Percentiles rank a stretch among this genome's conserved stretches.
Evolutionary conservation across 2,888 invertebrate genomes (phyloP).

Genomic region (Eupithecia exiguata): DNA sequence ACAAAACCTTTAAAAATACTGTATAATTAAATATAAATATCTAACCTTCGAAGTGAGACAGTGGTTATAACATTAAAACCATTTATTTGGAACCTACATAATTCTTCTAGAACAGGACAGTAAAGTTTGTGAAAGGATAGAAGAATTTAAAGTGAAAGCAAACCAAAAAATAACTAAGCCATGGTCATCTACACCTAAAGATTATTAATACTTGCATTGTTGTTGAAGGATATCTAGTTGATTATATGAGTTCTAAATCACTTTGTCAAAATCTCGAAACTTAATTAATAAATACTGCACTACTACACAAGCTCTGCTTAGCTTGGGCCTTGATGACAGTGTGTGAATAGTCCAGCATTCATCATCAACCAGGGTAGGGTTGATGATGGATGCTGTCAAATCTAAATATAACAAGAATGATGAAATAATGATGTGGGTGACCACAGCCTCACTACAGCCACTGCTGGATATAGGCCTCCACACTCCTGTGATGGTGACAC

Average conservation of each 20-base stretch:
- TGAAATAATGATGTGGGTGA: too few relatives aligned
- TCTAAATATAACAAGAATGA: too few relatives aligned
- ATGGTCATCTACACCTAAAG: constrained; percentile 15
- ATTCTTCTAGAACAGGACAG: not conserved
- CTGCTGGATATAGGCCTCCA: not conserved
- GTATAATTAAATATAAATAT: not conserved
- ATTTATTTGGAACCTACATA: not conserved
- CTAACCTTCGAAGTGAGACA: not conserved
- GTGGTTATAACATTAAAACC: not conserved
- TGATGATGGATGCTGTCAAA: too few relatives aligned
- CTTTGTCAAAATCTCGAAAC: not conserved
- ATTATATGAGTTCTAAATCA: not conserved
- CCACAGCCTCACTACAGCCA: not conserved
- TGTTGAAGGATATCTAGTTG: constrained; percentile 17
- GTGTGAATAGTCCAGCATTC: not conserved
- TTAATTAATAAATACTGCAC: not conserved
- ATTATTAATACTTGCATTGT: constrained; percentile 17
- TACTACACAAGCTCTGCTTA: not conserved
- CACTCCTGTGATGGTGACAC: not conserved
- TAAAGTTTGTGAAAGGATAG: constrained; percentile 12
- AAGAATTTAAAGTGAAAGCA: constrained; percentile 18
- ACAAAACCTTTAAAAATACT: not conserved
- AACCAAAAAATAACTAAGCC: constrained; percentile 13
- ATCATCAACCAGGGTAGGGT: not conserved
- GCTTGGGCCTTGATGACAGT: not conserved